Evolutionary conservation across 1,140 invertebrate species (phyloP).

Genomic region (Zophobas atratus): DNA sequence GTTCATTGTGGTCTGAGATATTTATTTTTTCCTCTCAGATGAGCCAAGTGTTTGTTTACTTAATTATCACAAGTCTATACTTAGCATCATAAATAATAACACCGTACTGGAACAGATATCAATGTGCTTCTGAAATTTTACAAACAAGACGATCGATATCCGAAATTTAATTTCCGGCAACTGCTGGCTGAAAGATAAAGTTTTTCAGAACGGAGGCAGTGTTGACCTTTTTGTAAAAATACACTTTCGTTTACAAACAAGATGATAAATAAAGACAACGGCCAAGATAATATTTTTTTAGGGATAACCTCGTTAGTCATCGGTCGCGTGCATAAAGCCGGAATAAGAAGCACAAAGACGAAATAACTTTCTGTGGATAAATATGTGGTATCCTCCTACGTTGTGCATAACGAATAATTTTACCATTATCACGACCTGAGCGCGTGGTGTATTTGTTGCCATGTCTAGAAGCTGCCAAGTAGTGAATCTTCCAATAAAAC

Average conservation of each 20-base stretch:
- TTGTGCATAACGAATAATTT: conserved; percentile 24
- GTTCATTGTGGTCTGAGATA: no score
- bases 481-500: conserved; percentile 27
- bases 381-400: conserved; percentile 36
- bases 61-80: conserved; percentile 9
- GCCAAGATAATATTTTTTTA: conserved; percentile 21
- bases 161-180: conserved; percentile 37
- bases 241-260: conserved; percentile 19
- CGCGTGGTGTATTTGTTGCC: conserved; percentile 28
- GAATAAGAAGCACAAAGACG: conserved; percentile 2
- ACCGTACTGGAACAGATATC: not conserved
- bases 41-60: not conserved
- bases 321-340: conserved; percentile 9
- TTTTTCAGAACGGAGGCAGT: not conserved
- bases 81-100: not conserved
- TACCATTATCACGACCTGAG: conserved; percentile 29
- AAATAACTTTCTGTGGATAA: conserved; percentile 24
- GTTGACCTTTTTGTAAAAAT: conserved; percentile 19
- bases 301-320: conserved; percentile 26
- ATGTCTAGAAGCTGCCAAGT: conserved; percentile 39
- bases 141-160: conserved; percentile 11
- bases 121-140: not conserved
- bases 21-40: no score
- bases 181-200: not conserved
- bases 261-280: conserved; percentile 18